Conservation (phyloP, 2,888 invertebrate genomes). For the Cantharis lateralis region DNA sequence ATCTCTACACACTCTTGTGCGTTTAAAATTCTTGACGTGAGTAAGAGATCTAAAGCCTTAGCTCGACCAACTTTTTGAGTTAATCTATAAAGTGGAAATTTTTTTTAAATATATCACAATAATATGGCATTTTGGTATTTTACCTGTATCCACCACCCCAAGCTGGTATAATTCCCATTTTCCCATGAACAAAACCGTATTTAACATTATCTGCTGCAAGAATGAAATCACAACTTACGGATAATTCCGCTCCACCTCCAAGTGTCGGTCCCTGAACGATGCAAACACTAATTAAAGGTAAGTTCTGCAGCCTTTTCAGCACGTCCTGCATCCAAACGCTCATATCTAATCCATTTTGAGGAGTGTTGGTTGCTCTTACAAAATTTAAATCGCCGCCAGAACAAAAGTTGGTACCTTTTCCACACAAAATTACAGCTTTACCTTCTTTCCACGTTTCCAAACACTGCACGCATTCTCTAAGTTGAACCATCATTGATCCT, state of each 20-base stretch:
- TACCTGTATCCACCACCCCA: slow-evolving; percentile 49
- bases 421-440: slow-evolving; percentile 46
- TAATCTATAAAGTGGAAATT: neutral
- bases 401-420: slow-evolving; percentile 46
- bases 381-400: slow-evolving; percentile 49
- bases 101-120: neutral
- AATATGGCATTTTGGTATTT: neutral
- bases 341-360: slow-evolving; percentile 43
- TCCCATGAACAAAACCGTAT: slow-evolving; percentile 48
- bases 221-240: slow-evolving; percentile 46
- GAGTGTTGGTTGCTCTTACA: slow-evolving; percentile 38
- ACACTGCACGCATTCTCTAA: slow-evolving; percentile 41
- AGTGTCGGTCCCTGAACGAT: slow-evolving; percentile 44
- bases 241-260: slow-evolving; percentile 49
- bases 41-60: slow-evolving; percentile 45
- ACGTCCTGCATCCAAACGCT: slow-evolving; percentile 45
- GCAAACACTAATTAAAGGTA: slow-evolving; percentile 44
- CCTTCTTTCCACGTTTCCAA: slow-evolving; percentile 48
- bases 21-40: slow-evolving; percentile 42
- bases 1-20: slow-evolving; percentile 44
- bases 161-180: slow-evolving; percentile 49
- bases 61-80: slow-evolving; percentile 37
- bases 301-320: slow-evolving; percentile 39
- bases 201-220: slow-evolving; percentile 44
- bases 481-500: slow-evolving; percentile 50